Evolutionary conservation across 1,140 invertebrate species (phyloP).

Genomic region (Orchestia grillus): DNA sequence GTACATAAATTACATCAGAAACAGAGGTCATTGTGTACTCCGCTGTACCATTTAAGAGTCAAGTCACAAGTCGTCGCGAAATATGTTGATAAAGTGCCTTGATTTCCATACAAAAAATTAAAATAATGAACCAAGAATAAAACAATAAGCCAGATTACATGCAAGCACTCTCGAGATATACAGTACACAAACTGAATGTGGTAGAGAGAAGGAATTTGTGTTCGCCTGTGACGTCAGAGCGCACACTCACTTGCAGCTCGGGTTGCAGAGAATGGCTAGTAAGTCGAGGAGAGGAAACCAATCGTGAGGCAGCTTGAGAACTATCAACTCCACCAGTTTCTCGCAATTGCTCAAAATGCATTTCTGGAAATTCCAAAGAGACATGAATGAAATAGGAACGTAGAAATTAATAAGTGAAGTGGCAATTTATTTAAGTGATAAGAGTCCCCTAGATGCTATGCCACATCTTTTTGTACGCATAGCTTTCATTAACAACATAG

Average conservation of each 20-base stretch:
- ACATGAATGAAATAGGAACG: not conserved
- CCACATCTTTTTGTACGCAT: not conserved
- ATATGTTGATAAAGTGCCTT: too few species aligned
- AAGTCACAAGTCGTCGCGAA: too few species aligned
- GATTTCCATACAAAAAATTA: too few species aligned
- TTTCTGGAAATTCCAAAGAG: constrained; percentile 72
- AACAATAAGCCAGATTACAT: not conserved
- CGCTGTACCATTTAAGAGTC: too few species aligned
- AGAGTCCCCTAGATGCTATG: not conserved
- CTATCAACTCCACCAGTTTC: constrained; percentile 91
- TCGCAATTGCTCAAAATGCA: constrained; percentile 95
- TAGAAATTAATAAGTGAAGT: too few species aligned
- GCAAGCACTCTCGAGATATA: not conserved
- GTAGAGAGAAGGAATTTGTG: too few species aligned
- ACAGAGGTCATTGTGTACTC: too few species aligned
- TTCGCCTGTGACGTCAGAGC: not conserved
- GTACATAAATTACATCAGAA: too few species aligned
- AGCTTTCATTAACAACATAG: not conserved
- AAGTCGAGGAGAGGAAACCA: constrained; percentile 94
- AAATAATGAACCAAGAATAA: too few species aligned
- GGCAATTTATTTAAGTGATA: not conserved
- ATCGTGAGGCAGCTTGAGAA: constrained; percentile 90
- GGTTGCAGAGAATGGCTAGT: constrained; percentile 93
- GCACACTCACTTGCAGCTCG: constrained; percentile 84
- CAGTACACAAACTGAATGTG: not conserved